Percentiles rank a stretch among this genome's conserved stretches.
phyloP scores from a whole-genome alignment of 1,140 invertebrate species.

The Saccostrea echinata region DNA sequence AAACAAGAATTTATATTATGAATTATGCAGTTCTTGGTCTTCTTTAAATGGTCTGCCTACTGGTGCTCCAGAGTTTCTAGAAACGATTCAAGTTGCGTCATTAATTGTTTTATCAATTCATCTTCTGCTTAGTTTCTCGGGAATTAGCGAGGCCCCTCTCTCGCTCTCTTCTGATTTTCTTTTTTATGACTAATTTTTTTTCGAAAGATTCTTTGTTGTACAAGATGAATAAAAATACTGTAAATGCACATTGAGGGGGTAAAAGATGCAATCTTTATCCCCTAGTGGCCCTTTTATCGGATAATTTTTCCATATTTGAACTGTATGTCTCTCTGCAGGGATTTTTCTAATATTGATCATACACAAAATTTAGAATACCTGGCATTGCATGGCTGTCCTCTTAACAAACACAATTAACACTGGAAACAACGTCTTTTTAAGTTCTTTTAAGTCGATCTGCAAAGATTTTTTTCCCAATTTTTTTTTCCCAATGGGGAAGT shows the following conservation, averaged over 20 bases:
- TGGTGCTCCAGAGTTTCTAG: not conserved
- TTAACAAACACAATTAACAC: too few relatives aligned
- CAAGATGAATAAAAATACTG: not conserved
- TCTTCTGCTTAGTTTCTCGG: not conserved
- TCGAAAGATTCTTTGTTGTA: not conserved
- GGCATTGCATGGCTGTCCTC: too few relatives aligned
- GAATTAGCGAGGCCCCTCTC: not conserved
- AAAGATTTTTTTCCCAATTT: too few relatives aligned
- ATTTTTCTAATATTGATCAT: slow-evolving; percentile 14
- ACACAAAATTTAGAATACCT: too few relatives aligned
- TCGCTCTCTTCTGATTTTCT: not conserved
- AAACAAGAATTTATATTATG: not conserved
- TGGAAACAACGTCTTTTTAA: too few relatives aligned
- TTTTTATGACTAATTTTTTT: not conserved
- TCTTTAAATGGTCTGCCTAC: not conserved
- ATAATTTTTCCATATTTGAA: not conserved
- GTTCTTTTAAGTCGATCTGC: too few relatives aligned
- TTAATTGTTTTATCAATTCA: not conserved
- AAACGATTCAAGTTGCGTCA: slow-evolving; percentile 27
- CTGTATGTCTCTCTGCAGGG: not conserved
- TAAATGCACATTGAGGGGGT: slow-evolving; percentile 19
- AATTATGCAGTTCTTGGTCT: slow-evolving; percentile 20
- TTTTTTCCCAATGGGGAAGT: too few relatives aligned
- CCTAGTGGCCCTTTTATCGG: not conserved
- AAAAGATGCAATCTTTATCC: slow-evolving; percentile 19